Percentiles rank a stretch among this genome's conserved stretches.
These are phyloP conservation scores for Yponomeuta plumbellus DNA, from an alignment of 2,888 invertebrate genomes.

Conservation along the genomic window DNA sequence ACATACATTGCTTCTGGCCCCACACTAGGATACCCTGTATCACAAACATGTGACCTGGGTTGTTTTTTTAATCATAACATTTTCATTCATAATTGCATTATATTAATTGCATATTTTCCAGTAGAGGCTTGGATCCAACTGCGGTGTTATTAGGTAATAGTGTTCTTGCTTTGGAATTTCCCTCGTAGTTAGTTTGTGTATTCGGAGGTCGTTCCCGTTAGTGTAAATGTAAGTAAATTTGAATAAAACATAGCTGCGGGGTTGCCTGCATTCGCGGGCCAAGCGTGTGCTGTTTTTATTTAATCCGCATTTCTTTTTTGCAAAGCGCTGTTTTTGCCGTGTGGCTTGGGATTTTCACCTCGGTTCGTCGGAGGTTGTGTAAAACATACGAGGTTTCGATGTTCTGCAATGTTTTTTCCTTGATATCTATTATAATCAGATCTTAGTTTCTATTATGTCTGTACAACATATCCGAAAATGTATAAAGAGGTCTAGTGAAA, in stretches of 20 bases:
- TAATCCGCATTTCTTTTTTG: constrained; percentile 7
- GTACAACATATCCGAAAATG: too few relatives aligned
- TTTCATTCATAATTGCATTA: too few relatives aligned
- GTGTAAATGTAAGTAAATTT: constrained; percentile 77
- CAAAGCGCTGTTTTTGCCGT: neutral
- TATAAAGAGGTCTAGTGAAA: too few relatives aligned
- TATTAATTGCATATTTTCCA: too few relatives aligned
- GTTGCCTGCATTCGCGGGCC: constrained; percentile 22
- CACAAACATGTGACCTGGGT: too few relatives aligned
- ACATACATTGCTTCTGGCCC: too few relatives aligned
- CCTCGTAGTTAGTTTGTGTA: constrained; percentile 26
- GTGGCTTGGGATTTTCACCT: neutral
- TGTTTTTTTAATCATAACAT: too few relatives aligned
- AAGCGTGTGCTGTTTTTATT: constrained; percentile 11
- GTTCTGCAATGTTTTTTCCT: neutral
- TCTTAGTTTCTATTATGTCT: too few relatives aligned
- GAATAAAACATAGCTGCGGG: constrained; percentile 67
- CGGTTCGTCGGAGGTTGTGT: neutral
- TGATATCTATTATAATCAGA: too few relatives aligned
- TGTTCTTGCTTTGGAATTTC: neutral
- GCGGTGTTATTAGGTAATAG: too few relatives aligned
- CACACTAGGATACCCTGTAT: too few relatives aligned
- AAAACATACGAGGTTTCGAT: neutral
- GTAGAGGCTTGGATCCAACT: too few relatives aligned
- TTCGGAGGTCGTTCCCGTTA: constrained; percentile 71